A percentile compares a stretch with the other conserved stretches of the same genome.
Evolutionary conservation across 2,797 vertebrate species (phyloP).

Genomic region (Megaceryle alcyon): DNA sequence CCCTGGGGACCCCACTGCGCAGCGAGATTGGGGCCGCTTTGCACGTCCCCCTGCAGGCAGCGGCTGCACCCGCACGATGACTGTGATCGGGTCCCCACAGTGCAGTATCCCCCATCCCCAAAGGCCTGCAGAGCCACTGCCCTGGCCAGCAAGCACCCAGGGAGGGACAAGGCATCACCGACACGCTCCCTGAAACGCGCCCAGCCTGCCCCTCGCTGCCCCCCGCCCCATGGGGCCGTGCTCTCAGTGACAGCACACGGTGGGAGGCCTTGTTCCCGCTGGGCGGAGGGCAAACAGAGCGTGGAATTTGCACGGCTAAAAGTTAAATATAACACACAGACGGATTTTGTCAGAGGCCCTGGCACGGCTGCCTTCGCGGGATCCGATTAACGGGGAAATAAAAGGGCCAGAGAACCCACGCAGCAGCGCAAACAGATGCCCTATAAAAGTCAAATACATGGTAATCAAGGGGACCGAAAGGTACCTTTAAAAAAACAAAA

Average conservation of each 20-base stretch:
- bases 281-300: slow-evolving; percentile 60
- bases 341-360: slow-evolving; percentile 53
- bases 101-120: background rate
- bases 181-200: accelerated
- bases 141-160: accelerated
- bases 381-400: slow-evolving; percentile 56
- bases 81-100: accelerated
- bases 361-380: slow-evolving; percentile 27
- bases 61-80: accelerated
- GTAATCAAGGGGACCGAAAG: slow-evolving; percentile 57
- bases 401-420: slow-evolving; percentile 57
- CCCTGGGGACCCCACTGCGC: accelerated
- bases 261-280: slow-evolving; percentile 13
- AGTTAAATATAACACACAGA: slow-evolving; percentile 64
- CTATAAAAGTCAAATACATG: slow-evolving; percentile 59
- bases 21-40: accelerated
- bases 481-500: slow-evolving; percentile 62
- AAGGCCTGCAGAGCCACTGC: background rate
- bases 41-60: accelerated
- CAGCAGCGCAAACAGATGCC: slow-evolving; percentile 49
- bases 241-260: background rate
- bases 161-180: accelerated
- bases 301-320: slow-evolving; percentile 69
- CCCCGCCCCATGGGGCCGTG: accelerated
- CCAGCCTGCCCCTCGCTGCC: background rate